Base-by-base conservation (phyloP, 2,113 vertebrate species). In the Albula goreensis region DNA sequence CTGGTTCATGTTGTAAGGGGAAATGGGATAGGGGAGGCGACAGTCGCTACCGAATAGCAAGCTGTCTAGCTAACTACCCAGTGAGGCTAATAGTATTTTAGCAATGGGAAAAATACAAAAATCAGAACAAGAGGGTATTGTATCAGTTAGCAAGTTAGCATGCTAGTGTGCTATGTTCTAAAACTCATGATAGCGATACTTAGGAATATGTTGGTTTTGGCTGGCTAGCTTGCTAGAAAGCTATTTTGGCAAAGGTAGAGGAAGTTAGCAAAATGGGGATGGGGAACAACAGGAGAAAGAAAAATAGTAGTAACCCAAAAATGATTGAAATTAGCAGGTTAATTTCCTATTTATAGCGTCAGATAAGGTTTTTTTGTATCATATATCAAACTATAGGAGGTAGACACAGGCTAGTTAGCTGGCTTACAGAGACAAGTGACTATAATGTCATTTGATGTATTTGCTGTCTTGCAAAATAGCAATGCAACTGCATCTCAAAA, bases 1-100 rank as follows among this genome's bases (percentile, higher is more conserved):
- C 60, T 60, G 66, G 85, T 83, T 83, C 79, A 31, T 78, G 52
- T 82, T 49, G 83, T 74, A 74, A 74, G 9, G 70, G 25, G 70
- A 74, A 74, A 31, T n/a, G 70, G 63, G 22, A 19, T 74, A 9
- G n/a, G n/a, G n/a, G 17, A 31, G 70, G 31, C 70, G n/a, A 31
- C 70, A 74, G 70, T 74, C 22, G 70, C 31, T 74, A n/a, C 63
- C 63, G 22, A 70, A n/a, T 74, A 5, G 70, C n/a, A 25, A 74
- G 70, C 70, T 31, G 22, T 25, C 22, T 74, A 31, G 63, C 63
- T 17, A 70, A 22, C 70, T 31, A 74, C 17, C 22, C 31, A 41
- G 31, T 41, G 0, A 41, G 31, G 31, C 31, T 74, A 31, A 25
- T 74, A 74, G 2, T 74, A 25, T 22, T 74, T n/a, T 74, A 22